Evolutionary conservation across 2,797 vertebrate genomes (phyloP).

Genomic region (Pteropus rufus): DNA sequence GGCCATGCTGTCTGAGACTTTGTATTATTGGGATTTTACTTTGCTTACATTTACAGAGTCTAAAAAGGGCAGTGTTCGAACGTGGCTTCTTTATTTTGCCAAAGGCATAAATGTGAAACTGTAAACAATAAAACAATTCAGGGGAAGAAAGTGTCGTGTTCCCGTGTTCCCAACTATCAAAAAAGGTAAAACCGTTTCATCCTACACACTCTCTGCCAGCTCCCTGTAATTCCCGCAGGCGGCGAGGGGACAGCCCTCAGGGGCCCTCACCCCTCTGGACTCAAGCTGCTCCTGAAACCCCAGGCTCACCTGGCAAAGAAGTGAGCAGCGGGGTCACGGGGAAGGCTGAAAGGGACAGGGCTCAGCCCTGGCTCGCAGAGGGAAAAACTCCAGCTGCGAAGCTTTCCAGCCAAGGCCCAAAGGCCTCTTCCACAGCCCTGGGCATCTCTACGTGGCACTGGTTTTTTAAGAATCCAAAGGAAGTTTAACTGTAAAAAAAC

Average conservation of each 20-base stretch:
- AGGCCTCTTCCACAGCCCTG: neutral
- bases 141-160: neutral
- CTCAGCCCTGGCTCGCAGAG: rapidly evolving
- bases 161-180: neutral
- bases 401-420: rapidly evolving
- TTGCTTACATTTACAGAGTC: neutral
- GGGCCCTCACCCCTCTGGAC: too few relatives aligned
- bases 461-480: neutral
- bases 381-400: rapidly evolving
- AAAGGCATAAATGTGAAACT: neutral
- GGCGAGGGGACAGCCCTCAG: rapidly evolving
- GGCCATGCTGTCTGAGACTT: neutral
- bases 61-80: rapidly evolving
- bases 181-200: neutral
- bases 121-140: neutral
- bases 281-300: neutral
- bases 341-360: neutral
- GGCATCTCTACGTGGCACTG: rapidly evolving
- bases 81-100: neutral
- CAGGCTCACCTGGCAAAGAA: neutral
- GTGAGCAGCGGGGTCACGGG: rapidly evolving
- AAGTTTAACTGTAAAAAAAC: neutral
- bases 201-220: neutral
- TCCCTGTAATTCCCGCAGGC: rapidly evolving
- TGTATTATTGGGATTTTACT: too few relatives aligned